Evolutionary conservation across 2,797 vertebrate genomes (phyloP).

Genomic region (Bradypodion pumilum): DNA sequence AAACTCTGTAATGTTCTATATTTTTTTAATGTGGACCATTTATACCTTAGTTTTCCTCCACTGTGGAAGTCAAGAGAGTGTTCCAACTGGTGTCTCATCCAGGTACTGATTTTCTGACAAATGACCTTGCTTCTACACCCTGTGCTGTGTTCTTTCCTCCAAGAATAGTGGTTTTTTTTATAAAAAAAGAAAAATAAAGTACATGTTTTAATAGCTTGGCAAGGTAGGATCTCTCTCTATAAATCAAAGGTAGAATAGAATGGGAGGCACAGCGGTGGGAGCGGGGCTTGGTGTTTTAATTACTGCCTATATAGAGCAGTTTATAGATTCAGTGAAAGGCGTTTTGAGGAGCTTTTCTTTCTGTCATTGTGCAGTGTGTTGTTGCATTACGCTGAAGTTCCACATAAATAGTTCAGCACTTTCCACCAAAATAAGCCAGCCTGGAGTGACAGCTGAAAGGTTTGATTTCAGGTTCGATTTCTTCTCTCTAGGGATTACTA

Average conservation of each 20-base stretch:
- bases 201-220: conserved; percentile 21
- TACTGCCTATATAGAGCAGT: conserved; percentile 34
- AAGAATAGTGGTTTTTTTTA: conserved; percentile 19
- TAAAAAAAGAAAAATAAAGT: conserved; percentile 22
- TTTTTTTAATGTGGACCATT: too few species aligned
- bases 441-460: conserved; percentile 21
- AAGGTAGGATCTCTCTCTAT: neutral
- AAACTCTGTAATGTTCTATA: too few species aligned
- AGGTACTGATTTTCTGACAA: conserved; percentile 12
- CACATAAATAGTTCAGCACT: conserved; percentile 32
- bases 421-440: conserved; percentile 29
- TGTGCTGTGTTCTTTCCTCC: neutral
- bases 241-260: neutral
- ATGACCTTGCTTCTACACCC: conserved; percentile 10
- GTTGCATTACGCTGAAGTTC: conserved; percentile 22
- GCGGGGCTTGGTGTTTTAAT: neutral
- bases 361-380: conserved; percentile 30
- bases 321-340: conserved; percentile 21
- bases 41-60: too few species aligned
- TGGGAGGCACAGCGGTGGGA: neutral
- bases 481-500: conserved; percentile 1
- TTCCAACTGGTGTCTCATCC: too few species aligned
- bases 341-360: conserved; percentile 31
- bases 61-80: too few species aligned
- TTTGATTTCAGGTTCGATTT: conserved; percentile 33